Evolutionary conservation across 2,888 invertebrate species (phyloP).

Genomic region (Zaprionus lineosus): DNA sequence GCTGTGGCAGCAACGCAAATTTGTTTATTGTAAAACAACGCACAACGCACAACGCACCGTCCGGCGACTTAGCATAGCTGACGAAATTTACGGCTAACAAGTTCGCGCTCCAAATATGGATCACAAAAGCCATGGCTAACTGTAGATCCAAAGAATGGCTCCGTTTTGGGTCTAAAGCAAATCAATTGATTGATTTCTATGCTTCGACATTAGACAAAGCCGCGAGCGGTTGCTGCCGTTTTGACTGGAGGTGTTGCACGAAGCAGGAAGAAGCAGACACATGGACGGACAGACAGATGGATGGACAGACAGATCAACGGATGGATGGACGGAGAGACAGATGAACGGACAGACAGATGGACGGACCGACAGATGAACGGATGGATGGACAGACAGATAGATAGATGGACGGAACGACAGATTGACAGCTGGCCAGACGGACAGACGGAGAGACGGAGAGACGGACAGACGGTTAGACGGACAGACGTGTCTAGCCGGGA

Average conservation of each 20-base stretch:
- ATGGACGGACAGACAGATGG: neutral
- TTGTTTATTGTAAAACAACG: slow-evolving; percentile 42
- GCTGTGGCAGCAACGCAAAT: slow-evolving; percentile 35
- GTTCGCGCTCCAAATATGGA: slow-evolving; percentile 38
- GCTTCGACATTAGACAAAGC: slow-evolving; percentile 20
- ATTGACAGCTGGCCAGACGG: slow-evolving; percentile 3
- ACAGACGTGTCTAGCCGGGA: slow-evolving; percentile 7
- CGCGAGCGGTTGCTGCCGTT: slow-evolving; percentile 1
- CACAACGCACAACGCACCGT: too few species aligned
- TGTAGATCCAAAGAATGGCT: slow-evolving; percentile 27
- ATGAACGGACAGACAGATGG: too few species aligned
- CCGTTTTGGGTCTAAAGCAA: slow-evolving; percentile 15
- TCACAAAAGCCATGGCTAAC: slow-evolving; percentile 48
- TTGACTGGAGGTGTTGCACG: slow-evolving; percentile 38
- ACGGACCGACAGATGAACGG: too few species aligned
- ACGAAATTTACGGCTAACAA: slow-evolving; percentile 27
- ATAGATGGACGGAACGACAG: neutral
- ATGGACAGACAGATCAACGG: neutral
- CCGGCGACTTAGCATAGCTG: slow-evolving; percentile 50
- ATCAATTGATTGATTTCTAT: slow-evolving; percentile 52
- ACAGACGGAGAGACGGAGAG: too few species aligned
- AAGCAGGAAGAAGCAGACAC: slow-evolving; percentile 23
- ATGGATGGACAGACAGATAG: slow-evolving; percentile 4
- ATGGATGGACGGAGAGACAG: neutral
- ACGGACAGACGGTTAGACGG: too few species aligned